A percentile compares a stretch with the other conserved stretches of the same genome.
phyloP scores from a whole-genome alignment of 2,888 invertebrate genomes.

The Odontocerum albicorne region DNA sequence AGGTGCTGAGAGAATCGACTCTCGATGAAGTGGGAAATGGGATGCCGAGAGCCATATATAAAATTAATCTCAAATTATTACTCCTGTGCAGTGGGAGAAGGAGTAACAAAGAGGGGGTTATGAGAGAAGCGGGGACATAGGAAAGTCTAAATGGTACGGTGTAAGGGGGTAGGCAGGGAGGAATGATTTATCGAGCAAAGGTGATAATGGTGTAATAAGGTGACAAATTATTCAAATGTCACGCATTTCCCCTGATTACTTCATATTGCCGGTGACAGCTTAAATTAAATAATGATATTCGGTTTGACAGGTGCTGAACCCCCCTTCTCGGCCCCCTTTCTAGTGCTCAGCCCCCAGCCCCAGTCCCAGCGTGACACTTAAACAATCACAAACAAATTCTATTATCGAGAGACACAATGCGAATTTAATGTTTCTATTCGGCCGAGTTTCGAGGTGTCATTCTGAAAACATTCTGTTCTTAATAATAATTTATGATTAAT shows the following conservation, averaged over 20 bases:
- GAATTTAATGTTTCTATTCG: too few relatives aligned
- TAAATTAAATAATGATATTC: neutral
- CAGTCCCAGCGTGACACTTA: too few relatives aligned
- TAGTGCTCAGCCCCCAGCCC: too few relatives aligned
- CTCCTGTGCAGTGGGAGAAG: neutral
- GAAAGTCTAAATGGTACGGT: too few relatives aligned
- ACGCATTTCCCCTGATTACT: constrained; percentile 2
- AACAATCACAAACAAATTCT: too few relatives aligned
- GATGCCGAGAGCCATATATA: constrained; percentile 14
- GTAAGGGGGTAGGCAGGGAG: neutral
- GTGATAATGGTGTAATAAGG: constrained; percentile 6
- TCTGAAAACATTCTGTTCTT: too few relatives aligned
- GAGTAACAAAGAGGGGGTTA: neutral
- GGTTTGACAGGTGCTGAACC: neutral
- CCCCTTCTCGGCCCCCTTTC: too few relatives aligned
- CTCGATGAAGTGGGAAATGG: neutral
- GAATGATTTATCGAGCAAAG: constrained; percentile 10
- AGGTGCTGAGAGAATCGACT: neutral
- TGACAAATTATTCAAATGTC: constrained; percentile 1
- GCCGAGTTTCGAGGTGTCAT: too few relatives aligned
- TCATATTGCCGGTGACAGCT: neutral
- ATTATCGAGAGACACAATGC: too few relatives aligned
- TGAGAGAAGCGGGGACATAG: too few relatives aligned
- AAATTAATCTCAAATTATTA: constrained; percentile 22
- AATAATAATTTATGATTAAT: too few relatives aligned